phyloP scores from a whole-genome alignment of 2,888 invertebrate genomes.

The Cynaeus angustus region DNA sequence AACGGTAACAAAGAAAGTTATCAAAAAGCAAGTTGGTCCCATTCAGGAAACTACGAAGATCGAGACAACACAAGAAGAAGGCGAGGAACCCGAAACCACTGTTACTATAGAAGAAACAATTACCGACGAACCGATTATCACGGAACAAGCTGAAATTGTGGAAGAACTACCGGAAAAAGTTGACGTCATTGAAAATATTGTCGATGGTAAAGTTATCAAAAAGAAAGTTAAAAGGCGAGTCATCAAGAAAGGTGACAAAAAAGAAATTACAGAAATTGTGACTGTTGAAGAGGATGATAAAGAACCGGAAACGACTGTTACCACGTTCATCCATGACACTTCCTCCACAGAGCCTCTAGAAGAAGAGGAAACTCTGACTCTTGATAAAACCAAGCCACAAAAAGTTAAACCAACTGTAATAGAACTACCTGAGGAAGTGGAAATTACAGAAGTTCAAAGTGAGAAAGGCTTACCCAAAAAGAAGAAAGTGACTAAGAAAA shows the following conservation, averaged over 20 bases:
- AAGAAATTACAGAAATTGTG: conserved; percentile 72
- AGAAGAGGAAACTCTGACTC: conserved; percentile 54
- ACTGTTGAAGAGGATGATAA: conserved; percentile 70
- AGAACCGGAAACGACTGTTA: conserved; percentile 67
- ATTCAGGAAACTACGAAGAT: conserved; percentile 68
- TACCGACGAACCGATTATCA: conserved; percentile 55
- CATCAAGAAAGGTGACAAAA: conserved; percentile 64
- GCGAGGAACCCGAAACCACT: conserved; percentile 60
- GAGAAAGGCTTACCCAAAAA: conserved; percentile 55
- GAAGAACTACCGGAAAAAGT: conserved; percentile 58
- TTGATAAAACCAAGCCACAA: conserved; percentile 50
- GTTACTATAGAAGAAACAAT: conserved; percentile 56
- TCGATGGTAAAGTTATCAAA: conserved; percentile 60
- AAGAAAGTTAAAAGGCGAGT: conserved; percentile 65
- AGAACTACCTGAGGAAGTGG: conserved; percentile 61
- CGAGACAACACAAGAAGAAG: conserved; percentile 72
- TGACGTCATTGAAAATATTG: conserved; percentile 58
- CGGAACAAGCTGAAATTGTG: conserved; percentile 51
- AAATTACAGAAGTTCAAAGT: conserved; percentile 52
- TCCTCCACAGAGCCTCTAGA: conserved; percentile 53
- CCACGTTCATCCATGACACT: conserved; percentile 57
- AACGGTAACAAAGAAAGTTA: conserved; percentile 57
- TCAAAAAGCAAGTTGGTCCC: conserved; percentile 64
- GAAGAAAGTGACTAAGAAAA: conserved; percentile 60
- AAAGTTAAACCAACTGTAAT: conserved; percentile 52